Evolutionary conservation across 2,797 vertebrate species (phyloP).

Genomic region (Neoniphon sammara): DNA sequence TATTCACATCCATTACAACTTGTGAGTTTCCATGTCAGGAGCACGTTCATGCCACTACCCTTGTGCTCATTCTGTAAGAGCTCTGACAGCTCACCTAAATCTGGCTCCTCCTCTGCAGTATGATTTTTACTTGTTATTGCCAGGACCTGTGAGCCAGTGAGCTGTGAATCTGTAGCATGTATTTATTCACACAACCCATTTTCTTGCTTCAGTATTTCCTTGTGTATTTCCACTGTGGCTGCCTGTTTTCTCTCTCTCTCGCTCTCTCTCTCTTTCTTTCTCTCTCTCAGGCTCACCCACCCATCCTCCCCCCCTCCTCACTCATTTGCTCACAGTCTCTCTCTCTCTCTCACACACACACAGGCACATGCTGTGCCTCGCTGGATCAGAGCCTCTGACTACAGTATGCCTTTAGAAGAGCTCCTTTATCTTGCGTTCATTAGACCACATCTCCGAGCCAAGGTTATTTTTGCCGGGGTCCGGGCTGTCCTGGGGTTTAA

Average conservation of each 20-base stretch:
- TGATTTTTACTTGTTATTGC: conserved; percentile 73
- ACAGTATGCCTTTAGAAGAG: conserved; percentile 78
- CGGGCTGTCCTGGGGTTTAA: conserved; percentile 63
- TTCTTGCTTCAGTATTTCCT: conserved; percentile 76
- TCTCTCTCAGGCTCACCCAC: conserved; percentile 30
- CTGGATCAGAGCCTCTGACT: conserved; percentile 78
- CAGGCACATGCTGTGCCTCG: conserved; percentile 75
- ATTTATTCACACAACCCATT: conserved; percentile 79
- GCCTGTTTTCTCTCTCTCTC: conserved; percentile 73
- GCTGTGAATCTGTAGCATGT: conserved; percentile 74
- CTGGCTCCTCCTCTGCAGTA: conserved; percentile 82
- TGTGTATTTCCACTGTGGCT: conserved; percentile 70
- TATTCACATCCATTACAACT: conserved; percentile 41
- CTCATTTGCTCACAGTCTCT: conserved; percentile 73
- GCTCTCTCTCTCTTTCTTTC: conserved; percentile 51
- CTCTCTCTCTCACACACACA: conserved; percentile 65
- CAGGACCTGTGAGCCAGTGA: conserved; percentile 69
- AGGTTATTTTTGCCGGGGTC: conserved; percentile 54
- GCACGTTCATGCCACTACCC: conserved; percentile 50
- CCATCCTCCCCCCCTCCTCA: conserved; percentile 43
- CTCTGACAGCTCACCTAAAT: conserved; percentile 77
- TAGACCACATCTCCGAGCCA: conserved; percentile 62
- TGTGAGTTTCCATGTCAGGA: conserved; percentile 47
- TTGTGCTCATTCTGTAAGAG: conserved; percentile 61
- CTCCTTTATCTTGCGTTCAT: conserved; percentile 66